Evolutionary conservation across 2,797 vertebrate species (phyloP), one percentile per base, ranked within the genome.

Genomic region (Sebastes miniatus): DNA sequence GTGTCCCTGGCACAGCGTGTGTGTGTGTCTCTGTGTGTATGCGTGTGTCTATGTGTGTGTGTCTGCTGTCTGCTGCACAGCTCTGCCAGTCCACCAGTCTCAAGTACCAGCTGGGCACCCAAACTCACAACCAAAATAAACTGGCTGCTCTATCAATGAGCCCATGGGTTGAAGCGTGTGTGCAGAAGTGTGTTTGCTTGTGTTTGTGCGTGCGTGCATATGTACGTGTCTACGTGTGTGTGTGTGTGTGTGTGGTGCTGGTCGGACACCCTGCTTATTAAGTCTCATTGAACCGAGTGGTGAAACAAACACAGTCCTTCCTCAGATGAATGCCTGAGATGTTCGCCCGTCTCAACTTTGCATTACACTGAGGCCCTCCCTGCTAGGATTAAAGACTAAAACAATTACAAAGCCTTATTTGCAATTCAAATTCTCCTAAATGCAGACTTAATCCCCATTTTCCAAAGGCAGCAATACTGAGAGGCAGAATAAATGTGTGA

Each of bases 21-120:
- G 76, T 69, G 69, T 77, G 13, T 77, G 9, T 69, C 13, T 47
- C 7, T 54, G 31, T 82, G 64, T 31, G 73, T 77, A 56, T 77
- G 69, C 34, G 59, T 56, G 73, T 66, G 78, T 78, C 70, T 68
- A 65, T 78, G 78, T 79, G 74, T 79, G 31, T 62, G 64, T 83
- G 76, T 79, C 67, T 90, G 89, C 87, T 93, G 93, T 91, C 90
- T 89, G 90, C 87, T 84, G 81, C 70, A 75, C 83, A 71, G 86
- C 85, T 88, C 85, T 88, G 87, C 89, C 92, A 93, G 90, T 92
- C 83, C 92, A 93, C 91, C 87, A 87, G 92, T 93, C 91, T 95
- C 92, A 93, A 95, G 94, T 92, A 95, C 93, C 94, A 95, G 93
- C 93, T 96, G 94, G 94, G 92, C 91, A 91, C 86, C 91, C 87